Base-by-base conservation (phyloP, 1,140 invertebrate genomes). In the Bilobella aurantiaca region DNA sequence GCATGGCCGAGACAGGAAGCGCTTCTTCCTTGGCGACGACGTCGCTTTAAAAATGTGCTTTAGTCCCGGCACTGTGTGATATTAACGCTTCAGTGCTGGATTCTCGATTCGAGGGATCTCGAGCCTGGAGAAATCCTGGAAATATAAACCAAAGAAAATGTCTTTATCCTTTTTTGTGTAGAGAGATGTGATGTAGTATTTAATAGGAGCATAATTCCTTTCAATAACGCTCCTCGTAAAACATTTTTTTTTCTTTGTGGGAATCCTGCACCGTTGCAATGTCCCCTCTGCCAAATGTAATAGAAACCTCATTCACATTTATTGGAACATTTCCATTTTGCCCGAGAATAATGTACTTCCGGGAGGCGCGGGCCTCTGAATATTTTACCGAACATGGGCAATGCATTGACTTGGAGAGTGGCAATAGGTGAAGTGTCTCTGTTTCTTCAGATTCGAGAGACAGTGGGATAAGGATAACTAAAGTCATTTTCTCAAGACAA, bases 161-260 rank as follows among this genome's bases (percentile, higher is more conserved):
- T 23, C 49, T 53, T 5, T 23, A 53, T 53, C 25, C 34, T 42
- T 12, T 42, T 42, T 18, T 42, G 18, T 42, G 18, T 42, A 42
- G 8, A n/a, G n/a, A n/a, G n/a, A n/a, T n/a, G n/a, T n/a, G 8
- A 42, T 42, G n/a, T 53, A 16, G 14, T 53, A 53, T 53, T 53
- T 53, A 53, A 53, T 53, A 53, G 49, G 49, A 53, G 49, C 25
- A 53, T 53, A 53, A 53, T 53, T 53, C 49, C 49, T 53, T 53
- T 53, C 49, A 53, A 53, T 53, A 53, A 53, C 18, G 34, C 18
- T 42, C 34, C 8, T 42, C 34, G 34, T 42, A 42, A 42, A 42
- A 8, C 34, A 42, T 42, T 18, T 42, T 8, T 12, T n/a, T n/a
- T n/a, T n/a, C n/a, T n/a, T n/a, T n/a, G n/a, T n/a, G n/a, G n/a